Evolutionary conservation across 2,113 vertebrate genomes (phyloP).

Genomic region (Columbina picui): DNA sequence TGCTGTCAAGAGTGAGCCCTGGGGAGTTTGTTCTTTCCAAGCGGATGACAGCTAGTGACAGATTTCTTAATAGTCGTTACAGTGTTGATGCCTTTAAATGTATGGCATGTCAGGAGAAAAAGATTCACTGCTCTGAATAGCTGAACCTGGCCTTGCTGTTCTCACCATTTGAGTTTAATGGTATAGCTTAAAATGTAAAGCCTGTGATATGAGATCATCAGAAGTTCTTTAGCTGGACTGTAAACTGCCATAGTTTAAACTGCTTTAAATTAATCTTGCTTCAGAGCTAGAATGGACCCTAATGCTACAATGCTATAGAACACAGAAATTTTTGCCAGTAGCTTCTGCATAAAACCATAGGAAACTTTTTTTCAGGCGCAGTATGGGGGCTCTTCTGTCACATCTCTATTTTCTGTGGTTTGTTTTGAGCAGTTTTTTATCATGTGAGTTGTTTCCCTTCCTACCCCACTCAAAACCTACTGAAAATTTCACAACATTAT

Average conservation of each 20-base stretch:
- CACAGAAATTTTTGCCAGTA: not conserved
- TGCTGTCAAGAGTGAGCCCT: not conserved
- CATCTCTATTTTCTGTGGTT: not conserved
- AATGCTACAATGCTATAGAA: not conserved
- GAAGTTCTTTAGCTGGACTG: not conserved
- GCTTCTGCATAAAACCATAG: not conserved
- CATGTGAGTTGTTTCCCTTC: not conserved
- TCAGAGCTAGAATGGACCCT: not conserved
- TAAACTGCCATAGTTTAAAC: not conserved
- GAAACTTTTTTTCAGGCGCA: not conserved
- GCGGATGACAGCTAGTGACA: not conserved
- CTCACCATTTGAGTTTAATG: not conserved
- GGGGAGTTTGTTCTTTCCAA: conserved; percentile 12
- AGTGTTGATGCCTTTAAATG: not conserved
- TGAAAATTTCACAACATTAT: not conserved
- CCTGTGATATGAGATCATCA: not conserved
- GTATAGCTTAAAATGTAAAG: not conserved
- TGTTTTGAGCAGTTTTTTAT: not conserved
- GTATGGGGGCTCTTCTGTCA: not conserved
- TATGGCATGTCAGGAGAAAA: not conserved
- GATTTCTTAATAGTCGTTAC: conserved; percentile 22
- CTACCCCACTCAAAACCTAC: not conserved
- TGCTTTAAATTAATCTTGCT: not conserved
- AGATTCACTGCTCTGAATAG: not conserved
- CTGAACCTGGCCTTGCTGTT: not conserved